Conservation (phyloP, 2,888 invertebrate genomes). For the Adela reaumurella region DNA sequence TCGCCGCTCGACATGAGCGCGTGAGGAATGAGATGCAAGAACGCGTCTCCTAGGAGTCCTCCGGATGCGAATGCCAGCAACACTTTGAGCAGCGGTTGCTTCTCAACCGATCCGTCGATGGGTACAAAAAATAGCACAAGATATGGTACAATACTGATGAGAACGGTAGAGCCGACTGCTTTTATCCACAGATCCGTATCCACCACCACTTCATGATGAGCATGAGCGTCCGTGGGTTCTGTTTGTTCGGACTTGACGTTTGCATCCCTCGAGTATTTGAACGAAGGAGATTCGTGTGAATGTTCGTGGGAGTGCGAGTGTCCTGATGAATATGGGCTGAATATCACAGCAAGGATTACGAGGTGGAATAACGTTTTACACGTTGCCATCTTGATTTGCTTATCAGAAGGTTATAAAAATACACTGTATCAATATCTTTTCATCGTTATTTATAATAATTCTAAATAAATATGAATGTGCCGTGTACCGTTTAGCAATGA, state of each 20-base stretch:
- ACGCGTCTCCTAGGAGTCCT: constrained; percentile 96
- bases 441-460: no score
- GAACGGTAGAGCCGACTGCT: constrained; percentile 84
- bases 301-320: constrained; percentile 46
- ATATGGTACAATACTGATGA: constrained; percentile 95
- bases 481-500: no score
- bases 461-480: no score
- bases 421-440: no score
- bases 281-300: constrained; percentile 64
- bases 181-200: constrained; percentile 64
- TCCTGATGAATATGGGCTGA: constrained; percentile 15
- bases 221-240: constrained; percentile 20
- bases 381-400: not conserved
- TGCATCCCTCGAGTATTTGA: constrained; percentile 77
- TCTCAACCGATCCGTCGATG: constrained; percentile 78
- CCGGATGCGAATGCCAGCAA: constrained; percentile 92
- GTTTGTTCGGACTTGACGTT: constrained; percentile 47
- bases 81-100: constrained; percentile 84
- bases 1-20: constrained; percentile 57
- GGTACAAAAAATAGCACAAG: constrained; percentile 91
- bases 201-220: constrained; percentile 8
- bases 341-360: not conserved
- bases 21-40: constrained; percentile 97
- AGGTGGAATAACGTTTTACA: not conserved
- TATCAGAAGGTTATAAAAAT: no score